Evolutionary conservation across 2,888 invertebrate species (phyloP), one percentile per base, ranked within the genome.

Genomic region (Lymantria dispar): DNA sequence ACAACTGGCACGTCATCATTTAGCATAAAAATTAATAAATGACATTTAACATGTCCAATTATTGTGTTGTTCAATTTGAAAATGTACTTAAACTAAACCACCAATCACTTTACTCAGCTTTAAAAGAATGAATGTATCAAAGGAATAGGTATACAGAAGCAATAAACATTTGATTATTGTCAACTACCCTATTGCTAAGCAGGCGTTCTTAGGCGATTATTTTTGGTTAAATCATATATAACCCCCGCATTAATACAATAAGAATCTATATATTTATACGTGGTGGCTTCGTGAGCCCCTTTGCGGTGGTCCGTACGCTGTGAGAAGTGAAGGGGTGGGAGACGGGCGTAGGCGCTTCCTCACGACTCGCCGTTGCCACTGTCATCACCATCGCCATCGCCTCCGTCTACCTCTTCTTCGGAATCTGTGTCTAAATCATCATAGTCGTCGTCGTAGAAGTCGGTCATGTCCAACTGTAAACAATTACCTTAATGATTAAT

Each of bases 391-490:
- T 96, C 96, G 37, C 95, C 95, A 47, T 94, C 95, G 48, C 94
- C 95, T 49, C 94, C 95, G 56, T 94, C 94, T 65, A 94, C 92
- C 72, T 94, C 93, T 76, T 94, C 87, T 56, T 90, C 89, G 0
- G 87, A 94, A 73, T 95, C 95, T 1, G 94, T 93, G 71, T 95
- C 95, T 61, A 97, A 93, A 79, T 97, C 98, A 78, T 98, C 98
- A 81, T 98, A 98, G 79, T 98, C 98, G 81, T 98, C 98, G 77
- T 98, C 98, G 91, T 98, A 98, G 88, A 98, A 98, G 85, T 98
- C 99, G 64, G 97, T 97, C 94, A 98, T 96, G 83, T 98, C 98
- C 67, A 96, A 88, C 85, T 94, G 92, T 10, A 40, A 40, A 40
- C 8, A 40, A 12, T 36, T 5, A 3, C 3, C 36, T 5, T 8